Percentiles rank a stretch among this genome's conserved stretches.
phyloP scores from a whole-genome alignment of 2,888 invertebrate genomes.

The Branchipolynoe longqiensis region DNA sequence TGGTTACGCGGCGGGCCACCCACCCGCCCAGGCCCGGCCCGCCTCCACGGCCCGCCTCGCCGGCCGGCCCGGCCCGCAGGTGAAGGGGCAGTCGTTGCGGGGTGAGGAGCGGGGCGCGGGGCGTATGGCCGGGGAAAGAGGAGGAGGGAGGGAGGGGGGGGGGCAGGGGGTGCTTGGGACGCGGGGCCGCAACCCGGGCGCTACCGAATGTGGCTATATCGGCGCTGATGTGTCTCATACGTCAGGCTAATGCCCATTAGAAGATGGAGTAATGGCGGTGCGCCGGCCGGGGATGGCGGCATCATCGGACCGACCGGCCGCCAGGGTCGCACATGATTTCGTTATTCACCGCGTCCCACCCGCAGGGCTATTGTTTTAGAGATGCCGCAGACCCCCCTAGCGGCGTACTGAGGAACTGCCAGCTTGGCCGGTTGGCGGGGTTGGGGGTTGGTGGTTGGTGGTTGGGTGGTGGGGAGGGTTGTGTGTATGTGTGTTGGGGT shows the following conservation, averaged over 20 bases:
- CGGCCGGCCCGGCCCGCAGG: background rate
- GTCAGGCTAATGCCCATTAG: constrained; percentile 48
- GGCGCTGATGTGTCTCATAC: constrained; percentile 12
- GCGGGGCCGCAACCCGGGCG: no score
- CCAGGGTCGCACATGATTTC: constrained; percentile 13
- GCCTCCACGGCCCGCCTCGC: no score
- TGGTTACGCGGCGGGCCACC: no score
- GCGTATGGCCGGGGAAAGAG: background rate
- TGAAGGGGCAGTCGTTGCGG: background rate
- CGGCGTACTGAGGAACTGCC: background rate
- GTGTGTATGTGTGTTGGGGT: background rate
- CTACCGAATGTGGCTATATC: constrained; percentile 43
- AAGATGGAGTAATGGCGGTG: constrained; percentile 7
- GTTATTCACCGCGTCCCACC: constrained; percentile 2
- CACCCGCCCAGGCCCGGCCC: no score
- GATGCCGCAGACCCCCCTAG: constrained; percentile 25
- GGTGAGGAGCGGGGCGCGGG: background rate
- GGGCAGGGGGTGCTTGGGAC: constrained; percentile 39
- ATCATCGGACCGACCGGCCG: no score
- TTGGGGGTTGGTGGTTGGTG: background rate
- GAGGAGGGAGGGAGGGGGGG: background rate
- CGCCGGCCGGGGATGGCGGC: background rate
- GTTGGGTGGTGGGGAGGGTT: background rate
- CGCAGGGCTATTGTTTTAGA: constrained; percentile 51
- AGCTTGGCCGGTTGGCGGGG: background rate